Evolutionary conservation across 1,140 invertebrate genomes (phyloP), one percentile per base, ranked within the genome.

Genomic region (Littorina saxatilis): DNA sequence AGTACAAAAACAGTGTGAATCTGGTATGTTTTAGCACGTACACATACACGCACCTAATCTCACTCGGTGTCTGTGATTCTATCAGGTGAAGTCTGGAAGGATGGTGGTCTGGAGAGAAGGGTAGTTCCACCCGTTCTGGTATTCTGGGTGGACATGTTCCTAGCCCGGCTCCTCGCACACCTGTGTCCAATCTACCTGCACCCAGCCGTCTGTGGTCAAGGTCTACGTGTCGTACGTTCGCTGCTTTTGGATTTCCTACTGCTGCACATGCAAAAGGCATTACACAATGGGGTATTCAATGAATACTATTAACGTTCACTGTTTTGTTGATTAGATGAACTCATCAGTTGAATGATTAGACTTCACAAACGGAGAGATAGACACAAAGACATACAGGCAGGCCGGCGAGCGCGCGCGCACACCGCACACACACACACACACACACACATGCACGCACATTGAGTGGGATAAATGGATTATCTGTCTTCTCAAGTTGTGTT

Each of bases 1-100:
- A n/a, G n/a, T n/a, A n/a, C n/a, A n/a, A n/a, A n/a, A n/a, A n/a
- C n/a, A n/a, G n/a, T n/a, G n/a, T n/a, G n/a, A n/a, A n/a, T n/a
- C n/a, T n/a, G n/a, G n/a, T n/a, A n/a, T n/a, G n/a, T n/a, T n/a
- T n/a, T n/a, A n/a, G 43, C 43, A 47, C 43, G 17, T 17, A 47
- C 61, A 66, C 61, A 66, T 4, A 66, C 1, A 7, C 61, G 4
- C 27, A 35, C 32, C 1, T 17, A 7, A 27, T 32, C 32, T 32
- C 61, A 66, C 61, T 32, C 1, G 40, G 47, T 32, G 43, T 32
- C 32, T 75, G 23, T 29, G 29, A 17, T 75, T 79, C 70, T 29
- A 74, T 20, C 2, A 84, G 61, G 32, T 47, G 35, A 20, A 84
- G n/a, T 43, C 63, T 66, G 17, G 77, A 83, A 63, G 79, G 63